Evolutionary conservation across 2,888 invertebrate genomes (phyloP).

Genomic region (Biston stratarius): DNA sequence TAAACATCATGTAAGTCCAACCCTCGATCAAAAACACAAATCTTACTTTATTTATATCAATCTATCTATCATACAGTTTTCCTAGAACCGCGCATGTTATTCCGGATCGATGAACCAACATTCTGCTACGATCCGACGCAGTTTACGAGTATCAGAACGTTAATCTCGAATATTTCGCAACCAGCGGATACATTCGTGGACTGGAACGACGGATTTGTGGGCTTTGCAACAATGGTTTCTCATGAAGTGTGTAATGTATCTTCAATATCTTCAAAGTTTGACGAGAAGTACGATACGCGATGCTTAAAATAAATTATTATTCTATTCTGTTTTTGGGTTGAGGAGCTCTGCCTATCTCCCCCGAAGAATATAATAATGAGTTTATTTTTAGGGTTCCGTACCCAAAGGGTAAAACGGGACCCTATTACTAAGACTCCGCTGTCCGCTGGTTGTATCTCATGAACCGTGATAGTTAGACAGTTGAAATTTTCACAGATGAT

Average conservation of each 20-base stretch:
- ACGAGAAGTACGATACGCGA: neutral
- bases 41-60: constrained; percentile 2
- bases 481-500: too few relatives aligned
- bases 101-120: constrained; percentile 21
- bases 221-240: constrained; percentile 18
- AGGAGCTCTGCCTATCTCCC: too few relatives aligned
- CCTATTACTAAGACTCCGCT: too few relatives aligned
- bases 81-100: constrained; percentile 12
- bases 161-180: constrained; percentile 11
- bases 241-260: constrained; percentile 11
- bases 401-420: too few relatives aligned
- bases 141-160: constrained; percentile 2
- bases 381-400: too few relatives aligned
- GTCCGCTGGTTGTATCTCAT: too few relatives aligned
- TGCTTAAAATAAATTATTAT: neutral
- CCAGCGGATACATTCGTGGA: neutral
- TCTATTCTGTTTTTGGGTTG: too few relatives aligned
- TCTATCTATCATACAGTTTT: constrained; percentile 17
- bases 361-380: too few relatives aligned
- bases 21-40: neutral
- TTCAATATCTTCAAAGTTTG: neutral
- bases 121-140: constrained; percentile 8
- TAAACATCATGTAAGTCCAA: neutral
- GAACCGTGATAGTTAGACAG: too few relatives aligned
- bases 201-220: constrained; percentile 5